Evolutionary conservation across 2,113 vertebrate species (phyloP), one percentile per base, ranked within the genome.

Genomic region (Gasterosteus aculeatus): DNA sequence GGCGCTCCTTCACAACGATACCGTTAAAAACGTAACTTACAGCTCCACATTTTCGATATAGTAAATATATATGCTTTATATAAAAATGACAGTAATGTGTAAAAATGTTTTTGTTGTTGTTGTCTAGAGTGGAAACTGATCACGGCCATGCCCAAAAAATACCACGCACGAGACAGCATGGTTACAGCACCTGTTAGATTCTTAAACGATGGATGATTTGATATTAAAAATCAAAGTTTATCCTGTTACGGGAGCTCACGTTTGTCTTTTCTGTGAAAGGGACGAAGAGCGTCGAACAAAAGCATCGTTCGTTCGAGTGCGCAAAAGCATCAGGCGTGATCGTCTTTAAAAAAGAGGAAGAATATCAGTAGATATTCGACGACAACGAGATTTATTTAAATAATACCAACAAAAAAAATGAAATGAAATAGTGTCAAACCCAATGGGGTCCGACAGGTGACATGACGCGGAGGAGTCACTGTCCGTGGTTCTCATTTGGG

Each of bases 1-100:
- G 94, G 94, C 94, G 91, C 81, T 61, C 69, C 85, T 33, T 69
- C 49, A 72, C 75, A 83, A 75, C 10, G 33, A 56, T 54, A 51
- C 64, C 2, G 11, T 47, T 53, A 56, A 12, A 38, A 22, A 80
- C 39, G 68, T 33, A 81, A 69, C 22, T 75, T 58, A 61, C 11
- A 68, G 63, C 66, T 54, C 65, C 14, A 65, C 16, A 73, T 71
- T 59, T 63, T 2, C 57, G 11, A 49, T 39, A 46, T 11, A 63
- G 10, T 6, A 54, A 63, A 71, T 73, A 66, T 26, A 63, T 38
- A 61, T 35, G 60, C 3, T 35, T 33, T 60, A 2, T 46, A 53
- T 19, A 67, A 65, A 18, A 53, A 69, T 47, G 8, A 41, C 60
- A 51, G 6, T 19, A 53, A 15, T 12, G 10, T 51, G 31, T 5